These are phyloP conservation scores for Girardinus metallicus DNA, from an alignment of 2,797 vertebrate species.

Conservation along the genomic window DNA sequence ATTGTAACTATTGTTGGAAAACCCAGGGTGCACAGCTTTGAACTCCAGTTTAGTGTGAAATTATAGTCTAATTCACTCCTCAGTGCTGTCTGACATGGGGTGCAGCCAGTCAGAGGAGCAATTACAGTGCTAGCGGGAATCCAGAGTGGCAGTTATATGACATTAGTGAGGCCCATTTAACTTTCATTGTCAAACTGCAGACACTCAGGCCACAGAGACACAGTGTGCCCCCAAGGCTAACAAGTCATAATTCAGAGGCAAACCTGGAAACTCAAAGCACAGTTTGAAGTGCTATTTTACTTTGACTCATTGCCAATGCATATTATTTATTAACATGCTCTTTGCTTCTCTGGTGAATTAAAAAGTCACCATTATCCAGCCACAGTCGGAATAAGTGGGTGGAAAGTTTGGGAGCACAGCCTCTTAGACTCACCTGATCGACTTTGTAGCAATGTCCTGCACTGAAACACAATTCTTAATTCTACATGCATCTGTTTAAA, in stretches of 20 bases:
- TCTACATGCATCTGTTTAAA: slow-evolving; percentile 31
- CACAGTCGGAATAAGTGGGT: not conserved
- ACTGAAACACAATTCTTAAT: slow-evolving; percentile 26
- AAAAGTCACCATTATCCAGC: slow-evolving; percentile 11
- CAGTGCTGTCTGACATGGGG: slow-evolving; percentile 47
- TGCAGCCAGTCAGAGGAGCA: slow-evolving; percentile 50
- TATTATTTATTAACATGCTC: slow-evolving; percentile 13
- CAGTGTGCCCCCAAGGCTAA: slow-evolving; percentile 41
- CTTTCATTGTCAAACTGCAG: slow-evolving; percentile 56
- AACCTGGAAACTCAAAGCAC: slow-evolving; percentile 35
- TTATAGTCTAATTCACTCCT: slow-evolving; percentile 60
- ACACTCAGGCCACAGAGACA: slow-evolving; percentile 48
- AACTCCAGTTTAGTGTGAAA: slow-evolving; percentile 44
- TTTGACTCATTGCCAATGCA: slow-evolving; percentile 1
- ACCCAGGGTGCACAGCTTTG: slow-evolving; percentile 29
- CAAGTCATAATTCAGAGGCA: slow-evolving; percentile 44
- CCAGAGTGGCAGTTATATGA: slow-evolving; percentile 66
- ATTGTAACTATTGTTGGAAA: slow-evolving; percentile 18
- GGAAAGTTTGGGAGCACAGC: not conserved
- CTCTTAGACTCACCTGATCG: not conserved
- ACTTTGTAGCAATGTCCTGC: not conserved
- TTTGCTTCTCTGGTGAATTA: slow-evolving; percentile 10
- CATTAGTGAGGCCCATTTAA: slow-evolving; percentile 64
- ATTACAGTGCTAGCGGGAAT: slow-evolving; percentile 56
- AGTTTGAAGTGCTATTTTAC: slow-evolving; percentile 13